Evolutionary conservation across 2,888 invertebrate genomes (phyloP).

Genomic region (Caenorhabditis doughertyi): DNA sequence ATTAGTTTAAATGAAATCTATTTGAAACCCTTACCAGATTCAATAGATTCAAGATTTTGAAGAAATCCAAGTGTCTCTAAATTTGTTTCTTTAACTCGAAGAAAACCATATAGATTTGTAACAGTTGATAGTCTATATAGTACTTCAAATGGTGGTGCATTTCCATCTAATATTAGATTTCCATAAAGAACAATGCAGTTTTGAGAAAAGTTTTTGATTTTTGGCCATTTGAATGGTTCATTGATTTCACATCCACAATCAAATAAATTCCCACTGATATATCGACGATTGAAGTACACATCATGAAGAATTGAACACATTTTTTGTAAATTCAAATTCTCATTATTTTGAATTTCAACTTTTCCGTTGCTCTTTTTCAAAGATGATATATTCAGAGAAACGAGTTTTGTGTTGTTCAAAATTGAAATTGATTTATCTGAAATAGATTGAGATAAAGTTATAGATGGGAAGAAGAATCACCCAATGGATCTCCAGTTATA

Average conservation of each 20-base stretch:
- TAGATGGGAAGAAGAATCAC: neutral
- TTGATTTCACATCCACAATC: conserved; percentile 50
- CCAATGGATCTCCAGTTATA: conserved; percentile 31
- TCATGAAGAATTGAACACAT: conserved; percentile 20
- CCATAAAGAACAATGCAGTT: conserved; percentile 46
- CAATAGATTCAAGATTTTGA: conserved; percentile 37
- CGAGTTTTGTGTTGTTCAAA: conserved; percentile 17
- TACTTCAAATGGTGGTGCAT: conserved; percentile 16
- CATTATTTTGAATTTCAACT: conserved; percentile 32
- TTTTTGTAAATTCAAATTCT: conserved; percentile 18
- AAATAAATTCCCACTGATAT: conserved; percentile 21
- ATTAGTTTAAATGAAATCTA: neutral
- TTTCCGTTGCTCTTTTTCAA: conserved; percentile 4
- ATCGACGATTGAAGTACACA: conserved; percentile 23
- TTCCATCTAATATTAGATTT: conserved; percentile 11
- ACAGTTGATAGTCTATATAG: conserved; percentile 21
- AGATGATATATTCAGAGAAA: conserved; percentile 5
- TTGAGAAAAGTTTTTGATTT: conserved; percentile 15
- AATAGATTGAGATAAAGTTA: neutral
- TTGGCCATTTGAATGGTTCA: conserved; percentile 23
- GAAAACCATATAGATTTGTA: conserved; percentile 17
- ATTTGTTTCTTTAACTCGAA: neutral
- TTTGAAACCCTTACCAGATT: conserved; percentile 25
- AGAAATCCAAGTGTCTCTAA: conserved; percentile 40
- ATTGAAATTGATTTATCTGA: conserved; percentile 33